These are phyloP conservation scores for Euphonia xanthogaster DNA, from an alignment of 2,797 vertebrate genomes.

Conservation along the genomic window DNA sequence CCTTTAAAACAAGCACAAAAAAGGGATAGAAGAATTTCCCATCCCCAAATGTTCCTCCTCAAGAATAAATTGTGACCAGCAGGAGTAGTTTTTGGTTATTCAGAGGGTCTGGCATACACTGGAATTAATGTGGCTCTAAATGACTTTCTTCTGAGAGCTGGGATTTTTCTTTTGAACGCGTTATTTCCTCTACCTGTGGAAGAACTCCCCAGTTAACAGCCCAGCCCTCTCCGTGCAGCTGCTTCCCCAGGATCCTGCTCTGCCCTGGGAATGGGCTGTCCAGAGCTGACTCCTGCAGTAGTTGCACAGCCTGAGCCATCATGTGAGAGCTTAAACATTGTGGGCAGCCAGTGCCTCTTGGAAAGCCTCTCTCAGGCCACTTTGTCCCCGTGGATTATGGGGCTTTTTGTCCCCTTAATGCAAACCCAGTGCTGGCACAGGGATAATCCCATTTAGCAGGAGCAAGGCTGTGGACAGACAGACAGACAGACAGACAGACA, in stretches of 20 bases:
- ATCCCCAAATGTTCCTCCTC: neutral
- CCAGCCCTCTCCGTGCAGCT: neutral
- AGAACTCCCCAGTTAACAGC: neutral
- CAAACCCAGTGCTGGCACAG: neutral
- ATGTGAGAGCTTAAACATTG: constrained; percentile 8
- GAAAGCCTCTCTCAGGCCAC: neutral
- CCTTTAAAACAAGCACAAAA: neutral
- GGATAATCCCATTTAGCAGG: neutral
- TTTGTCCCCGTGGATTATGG: neutral
- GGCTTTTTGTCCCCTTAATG: neutral
- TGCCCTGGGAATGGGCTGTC: neutral
- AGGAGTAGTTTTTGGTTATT: neutral
- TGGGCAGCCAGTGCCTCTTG: neutral
- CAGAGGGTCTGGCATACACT: neutral
- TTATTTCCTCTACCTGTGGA: neutral
- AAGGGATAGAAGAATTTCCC: neutral
- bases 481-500: neutral
- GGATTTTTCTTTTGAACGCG: neutral
- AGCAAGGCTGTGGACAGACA: neutral
- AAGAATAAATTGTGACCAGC: neutral
- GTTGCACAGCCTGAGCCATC: neutral
- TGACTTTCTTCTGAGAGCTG: neutral
- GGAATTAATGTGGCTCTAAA: neutral
- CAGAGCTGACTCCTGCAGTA: neutral
- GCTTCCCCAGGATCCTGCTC: neutral